phyloP scores from a whole-genome alignment of 2,113 vertebrate genomes.

The Psephotus haematonotus region DNA sequence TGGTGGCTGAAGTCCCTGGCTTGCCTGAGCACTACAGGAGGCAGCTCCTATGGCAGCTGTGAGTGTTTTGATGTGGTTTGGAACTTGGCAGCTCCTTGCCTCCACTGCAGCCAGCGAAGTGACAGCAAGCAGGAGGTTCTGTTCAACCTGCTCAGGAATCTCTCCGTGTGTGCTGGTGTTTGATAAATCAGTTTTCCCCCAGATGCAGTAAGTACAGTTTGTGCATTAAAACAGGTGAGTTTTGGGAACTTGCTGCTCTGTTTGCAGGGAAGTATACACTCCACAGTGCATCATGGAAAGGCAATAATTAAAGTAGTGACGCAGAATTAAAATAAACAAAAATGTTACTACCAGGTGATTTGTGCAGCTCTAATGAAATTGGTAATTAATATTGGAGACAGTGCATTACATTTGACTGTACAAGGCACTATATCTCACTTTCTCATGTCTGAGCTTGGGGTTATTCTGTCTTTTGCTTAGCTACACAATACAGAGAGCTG shows the following conservation, averaged over 20 bases:
- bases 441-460: neutral
- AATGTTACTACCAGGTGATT: slow-evolving; percentile 1
- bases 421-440: neutral
- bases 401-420: neutral
- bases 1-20: neutral
- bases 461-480: neutral
- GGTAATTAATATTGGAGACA: neutral
- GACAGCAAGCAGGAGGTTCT: neutral
- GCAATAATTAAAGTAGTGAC: slow-evolving; percentile 19
- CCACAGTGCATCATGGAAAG: slow-evolving; percentile 35
- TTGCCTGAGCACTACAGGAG: neutral
- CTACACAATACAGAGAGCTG: neutral
- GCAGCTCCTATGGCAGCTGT: neutral
- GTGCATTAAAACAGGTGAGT: neutral
- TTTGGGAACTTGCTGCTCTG: neutral
- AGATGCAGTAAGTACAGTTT: neutral
- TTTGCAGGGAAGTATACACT: neutral
- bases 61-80: neutral
- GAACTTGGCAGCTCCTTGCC: neutral
- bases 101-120: neutral
- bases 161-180: neutral
- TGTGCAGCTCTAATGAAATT: neutral
- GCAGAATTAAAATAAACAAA: slow-evolving; percentile 30
- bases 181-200: neutral
- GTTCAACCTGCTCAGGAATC: neutral